These are phyloP conservation scores for Drosophila parvula DNA, from an alignment of 1,140 invertebrate genomes.

Conservation along the genomic window DNA sequence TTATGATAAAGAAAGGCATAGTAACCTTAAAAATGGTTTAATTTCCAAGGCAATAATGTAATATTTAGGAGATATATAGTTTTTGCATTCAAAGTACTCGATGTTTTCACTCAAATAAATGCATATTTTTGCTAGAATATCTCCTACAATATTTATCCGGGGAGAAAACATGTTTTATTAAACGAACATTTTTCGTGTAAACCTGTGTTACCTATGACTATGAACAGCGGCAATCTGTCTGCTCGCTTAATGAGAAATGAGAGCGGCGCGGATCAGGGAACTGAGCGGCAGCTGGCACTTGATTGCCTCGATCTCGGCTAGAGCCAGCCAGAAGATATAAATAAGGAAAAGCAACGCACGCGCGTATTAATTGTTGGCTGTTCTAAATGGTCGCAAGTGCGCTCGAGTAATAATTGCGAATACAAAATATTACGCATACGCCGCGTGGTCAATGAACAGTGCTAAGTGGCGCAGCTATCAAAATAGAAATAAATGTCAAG, in stretches of 20 bases:
- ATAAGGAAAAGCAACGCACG: conserved; percentile 81
- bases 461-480: not conserved
- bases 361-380: conserved; percentile 76
- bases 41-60: not conserved
- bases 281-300: conserved; percentile 63
- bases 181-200: not conserved
- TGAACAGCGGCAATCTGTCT: conserved; percentile 48
- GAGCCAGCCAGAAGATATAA: conserved; percentile 74
- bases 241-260: conserved; percentile 56
- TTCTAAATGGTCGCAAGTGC: conserved; percentile 65
- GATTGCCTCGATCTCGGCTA: conserved; percentile 78
- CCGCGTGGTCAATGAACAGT: conserved; percentile 30
- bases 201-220: conserved; percentile 41
- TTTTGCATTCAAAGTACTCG: not conserved
- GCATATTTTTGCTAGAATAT: not conserved
- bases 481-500: conserved; percentile 10
- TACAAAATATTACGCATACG: conserved; percentile 27
- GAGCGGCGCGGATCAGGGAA: conserved; percentile 39
- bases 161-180: not conserved
- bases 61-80: not conserved
- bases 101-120: not conserved
- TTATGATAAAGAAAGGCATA: not conserved
- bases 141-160: not conserved
- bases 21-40: not conserved
- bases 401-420: conserved; percentile 13